phyloP scores from a whole-genome alignment of 2,113 vertebrate genomes.

The Microcebus murinus region DNA sequence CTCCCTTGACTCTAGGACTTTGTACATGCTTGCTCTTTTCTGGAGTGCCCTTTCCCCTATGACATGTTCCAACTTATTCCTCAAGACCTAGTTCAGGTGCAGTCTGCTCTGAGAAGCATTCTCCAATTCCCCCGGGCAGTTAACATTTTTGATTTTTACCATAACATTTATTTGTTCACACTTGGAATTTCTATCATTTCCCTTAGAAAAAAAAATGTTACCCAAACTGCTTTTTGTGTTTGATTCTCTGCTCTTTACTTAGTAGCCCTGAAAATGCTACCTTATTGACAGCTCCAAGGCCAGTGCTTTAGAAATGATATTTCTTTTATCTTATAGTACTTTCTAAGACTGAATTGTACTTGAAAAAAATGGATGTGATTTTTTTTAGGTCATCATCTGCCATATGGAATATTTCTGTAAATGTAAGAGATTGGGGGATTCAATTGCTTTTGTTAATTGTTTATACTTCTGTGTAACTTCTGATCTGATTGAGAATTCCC shows the following conservation, averaged over 20 bases:
- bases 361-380: constrained; percentile 17
- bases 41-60: not conserved
- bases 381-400: not conserved
- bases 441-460: not conserved
- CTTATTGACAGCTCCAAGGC: constrained; percentile 19
- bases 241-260: constrained; percentile 43
- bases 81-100: not conserved
- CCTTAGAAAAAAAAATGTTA: not conserved
- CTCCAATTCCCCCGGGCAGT: not conserved
- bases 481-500: not conserved
- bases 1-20: not conserved
- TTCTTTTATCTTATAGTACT: not conserved
- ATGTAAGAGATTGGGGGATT: not conserved
- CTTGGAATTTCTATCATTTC: constrained; percentile 44
- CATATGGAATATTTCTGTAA: not conserved
- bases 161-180: constrained; percentile 45
- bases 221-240: not conserved
- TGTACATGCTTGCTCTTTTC: not conserved
- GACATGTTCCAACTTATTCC: not conserved
- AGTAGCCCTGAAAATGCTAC: not conserved
- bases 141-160: constrained; percentile 59
- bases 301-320: not conserved
- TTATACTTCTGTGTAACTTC: not conserved
- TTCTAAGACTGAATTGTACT: not conserved
- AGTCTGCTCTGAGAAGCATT: not conserved